These are phyloP conservation scores for Megaustenia siamemsis DNA, from an alignment of 2,888 invertebrate species.

Conservation along the genomic window DNA sequence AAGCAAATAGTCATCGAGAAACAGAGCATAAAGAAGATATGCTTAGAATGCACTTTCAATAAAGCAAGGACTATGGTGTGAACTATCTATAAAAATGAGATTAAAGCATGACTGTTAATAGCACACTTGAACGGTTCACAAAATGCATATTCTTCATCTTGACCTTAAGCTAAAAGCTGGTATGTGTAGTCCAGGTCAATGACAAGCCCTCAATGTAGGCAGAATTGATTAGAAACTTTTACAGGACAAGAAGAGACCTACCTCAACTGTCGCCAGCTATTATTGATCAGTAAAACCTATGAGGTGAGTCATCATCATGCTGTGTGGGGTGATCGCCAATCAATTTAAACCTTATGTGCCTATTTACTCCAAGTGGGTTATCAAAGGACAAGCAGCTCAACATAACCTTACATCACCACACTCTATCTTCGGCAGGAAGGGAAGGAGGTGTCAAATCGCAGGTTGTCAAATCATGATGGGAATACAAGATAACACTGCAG, in stretches of 20 bases:
- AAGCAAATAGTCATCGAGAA: too few relatives aligned
- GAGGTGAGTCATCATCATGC: conserved; percentile 3
- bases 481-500: too few relatives aligned
- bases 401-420: background rate
- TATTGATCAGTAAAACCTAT: background rate
- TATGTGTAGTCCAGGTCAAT: background rate
- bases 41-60: too few relatives aligned
- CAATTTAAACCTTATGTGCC: too few relatives aligned
- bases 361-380: background rate
- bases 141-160: background rate
- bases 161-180: background rate
- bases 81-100: too few relatives aligned
- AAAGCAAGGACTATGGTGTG: too few relatives aligned
- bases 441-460: too few relatives aligned
- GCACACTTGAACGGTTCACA: background rate
- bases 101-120: too few relatives aligned
- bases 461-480: too few relatives aligned
- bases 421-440: too few relatives aligned
- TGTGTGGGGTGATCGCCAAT: background rate
- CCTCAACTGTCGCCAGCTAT: conserved; percentile 15
- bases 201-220: background rate
- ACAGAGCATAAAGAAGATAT: too few relatives aligned
- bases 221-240: background rate
- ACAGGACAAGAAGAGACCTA: background rate
- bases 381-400: background rate